Evolutionary conservation across 2,113 vertebrate species (phyloP).

Genomic region (Muscicapa adusta): DNA sequence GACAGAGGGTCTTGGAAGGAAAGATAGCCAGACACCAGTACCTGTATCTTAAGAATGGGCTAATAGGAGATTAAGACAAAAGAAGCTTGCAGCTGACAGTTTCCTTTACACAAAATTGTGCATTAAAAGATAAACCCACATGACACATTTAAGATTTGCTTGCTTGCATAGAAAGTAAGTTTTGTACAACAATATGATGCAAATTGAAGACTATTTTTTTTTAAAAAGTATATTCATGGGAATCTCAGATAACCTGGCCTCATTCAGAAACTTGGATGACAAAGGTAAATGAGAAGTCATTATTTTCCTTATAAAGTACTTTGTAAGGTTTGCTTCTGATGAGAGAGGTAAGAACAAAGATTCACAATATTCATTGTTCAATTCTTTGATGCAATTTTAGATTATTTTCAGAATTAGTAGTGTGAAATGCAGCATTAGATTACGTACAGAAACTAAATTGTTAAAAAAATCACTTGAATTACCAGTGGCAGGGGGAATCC

Average conservation of each 20-base stretch:
- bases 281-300: not conserved
- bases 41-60: slow-evolving; percentile 7
- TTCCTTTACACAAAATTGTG: not conserved
- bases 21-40: slow-evolving; percentile 17
- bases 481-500: not conserved
- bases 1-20: slow-evolving; percentile 3
- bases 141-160: not conserved
- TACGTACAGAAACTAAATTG: not conserved
- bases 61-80: not conserved
- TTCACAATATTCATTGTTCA: not conserved
- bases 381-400: slow-evolving; percentile 3
- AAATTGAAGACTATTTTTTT: not conserved
- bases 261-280: not conserved
- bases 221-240: not conserved
- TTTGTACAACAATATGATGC: not conserved
- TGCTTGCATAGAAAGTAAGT: not conserved
- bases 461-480: not conserved
- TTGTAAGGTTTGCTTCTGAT: not conserved
- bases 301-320: not conserved
- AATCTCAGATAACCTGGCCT: not conserved
- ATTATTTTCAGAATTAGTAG: slow-evolving; percentile 38
- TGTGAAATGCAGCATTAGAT: not conserved
- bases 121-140: not conserved
- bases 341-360: not conserved
- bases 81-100: not conserved